Evolutionary conservation across 2,797 vertebrate genomes (phyloP), one percentile per base, ranked within the genome.

Genomic region (Neosalanx taihuensis): DNA sequence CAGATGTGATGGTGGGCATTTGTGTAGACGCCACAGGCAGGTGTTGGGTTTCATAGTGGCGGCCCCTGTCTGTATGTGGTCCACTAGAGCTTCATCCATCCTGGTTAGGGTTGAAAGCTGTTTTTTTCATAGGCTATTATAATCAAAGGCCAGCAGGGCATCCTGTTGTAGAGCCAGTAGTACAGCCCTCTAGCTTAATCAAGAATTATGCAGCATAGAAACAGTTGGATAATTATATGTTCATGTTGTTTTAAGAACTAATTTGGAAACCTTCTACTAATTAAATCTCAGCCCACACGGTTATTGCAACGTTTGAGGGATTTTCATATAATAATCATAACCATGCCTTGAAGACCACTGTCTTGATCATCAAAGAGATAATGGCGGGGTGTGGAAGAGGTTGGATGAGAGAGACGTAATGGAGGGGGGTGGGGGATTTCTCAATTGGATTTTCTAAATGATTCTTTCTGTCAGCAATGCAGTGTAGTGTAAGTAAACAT

Each of bases 391-490:
- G 87, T 76, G 70, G 71, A 60, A 60, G 12, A 17, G 26, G 37
- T 46, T 20, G 62, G 56, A 70, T 30, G 65, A 63, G 63, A 66
- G 74, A 63, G 64, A 46, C 6, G 17, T 35, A 1, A n/a, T 57
- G 59, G 13, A 73, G 81, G 70, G 79, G 76, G 75, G 78, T 76
- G 59, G 72, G 83, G 77, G 80, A 81, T 81, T 58, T 23, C 18
- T 73, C 62, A 46, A 63, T 56, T 12, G 10, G 13, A 61, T 66
- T 37, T 49, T 69, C 56, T 71, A 73, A 77, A 80, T 83, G 46
- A 78, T 74, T 78, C 76, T 66, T 75, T 79, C 73, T 71, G 74
- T 85, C 73, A 72, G 76, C 68, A 71, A 84, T 77, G 72, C 73
- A 72, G 64, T n/a, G 6, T 74, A 64, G 72, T 61, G 60, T 33